These are phyloP conservation scores for Phymatocera aterrima DNA, from an alignment of 2,888 invertebrate species.

Conservation along the genomic window DNA sequence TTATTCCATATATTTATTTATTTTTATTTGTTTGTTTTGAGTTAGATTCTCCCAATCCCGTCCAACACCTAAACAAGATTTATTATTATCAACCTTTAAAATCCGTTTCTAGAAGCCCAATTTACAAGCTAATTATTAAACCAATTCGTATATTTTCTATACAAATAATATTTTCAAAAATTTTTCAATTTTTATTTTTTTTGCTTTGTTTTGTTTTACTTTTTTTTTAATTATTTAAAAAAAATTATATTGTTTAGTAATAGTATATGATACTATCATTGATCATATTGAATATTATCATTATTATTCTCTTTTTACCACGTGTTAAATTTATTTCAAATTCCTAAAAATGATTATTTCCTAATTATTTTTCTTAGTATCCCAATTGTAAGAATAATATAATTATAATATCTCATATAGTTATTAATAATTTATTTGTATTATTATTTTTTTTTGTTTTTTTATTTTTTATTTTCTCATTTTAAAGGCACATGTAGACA, in stretches of 20 bases:
- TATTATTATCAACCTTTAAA: slow-evolving; percentile 43
- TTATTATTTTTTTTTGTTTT: slow-evolving; percentile 46
- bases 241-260: slow-evolving; percentile 5
- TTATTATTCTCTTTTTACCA: slow-evolving; percentile 42
- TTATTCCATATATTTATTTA: not conserved
- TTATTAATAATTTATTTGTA: not conserved
- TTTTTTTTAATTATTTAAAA: not conserved
- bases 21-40: slow-evolving; percentile 55
- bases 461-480: slow-evolving; percentile 49
- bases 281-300: slow-evolving; percentile 32
- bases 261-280: not conserved
- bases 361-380: slow-evolving; percentile 54
- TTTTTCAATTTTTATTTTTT: slow-evolving; percentile 23
- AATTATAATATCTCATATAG: slow-evolving; percentile 49
- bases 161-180: slow-evolving; percentile 29
- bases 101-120: slow-evolving; percentile 39
- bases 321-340: slow-evolving; percentile 43
- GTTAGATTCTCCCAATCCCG: slow-evolving; percentile 64
- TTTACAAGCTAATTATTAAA: slow-evolving; percentile 39
- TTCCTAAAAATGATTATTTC: slow-evolving; percentile 50
- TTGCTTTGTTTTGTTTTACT: not conserved
- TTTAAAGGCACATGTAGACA: slow-evolving; percentile 64
- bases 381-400: slow-evolving; percentile 36
- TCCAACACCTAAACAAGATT: slow-evolving; percentile 61
- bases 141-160: slow-evolving; percentile 23